Evolutionary conservation across 2,113 vertebrate species (phyloP).

Genomic region (Eira barbara): DNA sequence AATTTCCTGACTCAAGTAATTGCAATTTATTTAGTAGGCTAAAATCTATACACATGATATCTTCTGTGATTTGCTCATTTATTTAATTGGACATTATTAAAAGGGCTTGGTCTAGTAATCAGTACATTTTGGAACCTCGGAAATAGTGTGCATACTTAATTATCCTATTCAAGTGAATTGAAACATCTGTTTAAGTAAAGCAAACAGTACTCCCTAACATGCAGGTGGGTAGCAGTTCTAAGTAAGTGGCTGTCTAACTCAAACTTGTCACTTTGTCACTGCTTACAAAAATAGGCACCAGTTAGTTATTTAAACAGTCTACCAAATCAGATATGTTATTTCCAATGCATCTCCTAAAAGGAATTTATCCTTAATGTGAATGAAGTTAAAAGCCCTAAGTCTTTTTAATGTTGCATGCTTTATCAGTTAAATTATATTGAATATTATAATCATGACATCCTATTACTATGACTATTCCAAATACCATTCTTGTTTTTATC

Average conservation of each 20-base stretch:
- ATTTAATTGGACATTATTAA: not conserved
- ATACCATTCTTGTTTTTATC: not conserved
- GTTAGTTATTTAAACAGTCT: not conserved
- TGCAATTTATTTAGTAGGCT: not conserved
- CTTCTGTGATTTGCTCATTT: not conserved
- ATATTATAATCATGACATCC: not conserved
- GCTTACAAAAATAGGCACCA: not conserved
- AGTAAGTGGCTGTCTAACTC: not conserved
- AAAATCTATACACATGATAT: not conserved
- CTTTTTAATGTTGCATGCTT: not conserved
- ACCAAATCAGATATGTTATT: not conserved
- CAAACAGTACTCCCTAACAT: not conserved
- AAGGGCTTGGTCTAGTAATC: not conserved
- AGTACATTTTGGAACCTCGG: not conserved
- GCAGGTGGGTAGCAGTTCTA: not conserved
- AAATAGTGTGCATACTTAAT: conserved; percentile 4
- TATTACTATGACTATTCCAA: not conserved
- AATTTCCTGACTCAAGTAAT: not conserved
- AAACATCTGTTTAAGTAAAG: not conserved
- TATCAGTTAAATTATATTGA: not conserved
- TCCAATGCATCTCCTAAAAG: not conserved
- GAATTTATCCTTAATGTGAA: not conserved
- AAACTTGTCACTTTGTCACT: not conserved
- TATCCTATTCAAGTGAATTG: not conserved
- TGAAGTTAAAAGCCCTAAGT: not conserved